These are phyloP conservation scores for Ectemnius lituratus DNA, from an alignment of 2,888 invertebrate species.

Conservation along the genomic window DNA sequence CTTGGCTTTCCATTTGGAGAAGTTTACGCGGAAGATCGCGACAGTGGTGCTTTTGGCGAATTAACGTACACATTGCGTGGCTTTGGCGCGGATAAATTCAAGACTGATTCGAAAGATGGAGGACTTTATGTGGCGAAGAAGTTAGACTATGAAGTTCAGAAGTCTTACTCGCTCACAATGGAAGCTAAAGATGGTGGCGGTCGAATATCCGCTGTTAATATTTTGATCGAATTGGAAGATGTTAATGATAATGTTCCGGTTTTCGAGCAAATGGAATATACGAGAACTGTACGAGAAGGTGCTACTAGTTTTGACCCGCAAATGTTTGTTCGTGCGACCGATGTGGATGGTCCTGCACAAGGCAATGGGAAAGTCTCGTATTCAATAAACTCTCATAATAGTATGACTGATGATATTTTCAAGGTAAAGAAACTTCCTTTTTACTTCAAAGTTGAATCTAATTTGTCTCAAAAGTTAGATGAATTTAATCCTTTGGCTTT, in stretches of 20 bases:
- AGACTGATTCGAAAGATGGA: slow-evolving; percentile 83
- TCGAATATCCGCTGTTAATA: slow-evolving; percentile 84
- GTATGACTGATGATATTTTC: slow-evolving; percentile 81
- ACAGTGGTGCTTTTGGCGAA: slow-evolving; percentile 85
- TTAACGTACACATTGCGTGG: slow-evolving; percentile 87
- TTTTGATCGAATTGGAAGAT: slow-evolving; percentile 86
- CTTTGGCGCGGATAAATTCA: slow-evolving; percentile 88
- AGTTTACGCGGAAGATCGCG: slow-evolving; percentile 85
- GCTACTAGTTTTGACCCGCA: slow-evolving; percentile 88
- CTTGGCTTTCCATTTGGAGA: slow-evolving; percentile 83
- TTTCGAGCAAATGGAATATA: slow-evolving; percentile 86
- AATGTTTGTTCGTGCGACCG: slow-evolving; percentile 87
- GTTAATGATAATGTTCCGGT: slow-evolving; percentile 88
- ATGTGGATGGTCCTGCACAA: slow-evolving; percentile 86
- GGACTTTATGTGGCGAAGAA: slow-evolving; percentile 83
- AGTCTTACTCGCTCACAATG: slow-evolving; percentile 88
- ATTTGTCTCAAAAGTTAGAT: too few relatives aligned
- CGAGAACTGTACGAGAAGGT: slow-evolving; percentile 87
- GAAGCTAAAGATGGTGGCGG: slow-evolving; percentile 91
- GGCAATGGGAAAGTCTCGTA: slow-evolving; percentile 85
- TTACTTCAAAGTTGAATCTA: neutral
- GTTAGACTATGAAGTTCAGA: slow-evolving; percentile 89
- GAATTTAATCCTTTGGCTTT: neutral
- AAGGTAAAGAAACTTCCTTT: slow-evolving; percentile 54
- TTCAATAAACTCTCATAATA: slow-evolving; percentile 84